phyloP scores from a whole-genome alignment of 1,140 invertebrate species.

The Drosophila pectinifera region DNA sequence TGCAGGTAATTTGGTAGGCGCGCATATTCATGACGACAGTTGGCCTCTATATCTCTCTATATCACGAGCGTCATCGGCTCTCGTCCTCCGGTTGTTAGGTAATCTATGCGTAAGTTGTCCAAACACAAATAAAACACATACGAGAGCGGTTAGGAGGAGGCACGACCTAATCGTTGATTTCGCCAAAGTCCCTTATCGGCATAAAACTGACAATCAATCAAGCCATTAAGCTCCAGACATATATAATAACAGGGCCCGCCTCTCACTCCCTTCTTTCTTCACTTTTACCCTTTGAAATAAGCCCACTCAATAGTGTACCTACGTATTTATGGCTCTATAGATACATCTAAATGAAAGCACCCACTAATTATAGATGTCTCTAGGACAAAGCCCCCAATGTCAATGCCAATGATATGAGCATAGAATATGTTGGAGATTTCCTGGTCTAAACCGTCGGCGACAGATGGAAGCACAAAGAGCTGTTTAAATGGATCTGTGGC shows the following conservation, averaged over 20 bases:
- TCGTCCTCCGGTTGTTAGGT: conserved; percentile 28
- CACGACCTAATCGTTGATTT: conserved; percentile 46
- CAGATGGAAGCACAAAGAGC: conserved; percentile 20
- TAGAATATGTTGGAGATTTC: conserved; percentile 10
- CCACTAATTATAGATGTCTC: conserved; percentile 58
- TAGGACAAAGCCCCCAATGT: conserved; percentile 36
- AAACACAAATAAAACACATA: conserved; percentile 32
- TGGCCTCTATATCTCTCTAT: conserved; percentile 35
- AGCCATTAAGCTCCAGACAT: conserved; percentile 49
- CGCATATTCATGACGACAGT: conserved; percentile 62
- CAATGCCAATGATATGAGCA: conserved; percentile 62
- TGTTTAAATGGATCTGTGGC: conserved; percentile 51
- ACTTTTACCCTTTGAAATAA: neutral
- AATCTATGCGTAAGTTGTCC: conserved; percentile 52
- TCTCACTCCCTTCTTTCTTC: conserved; percentile 8
- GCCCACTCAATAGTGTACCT: conserved; percentile 8
- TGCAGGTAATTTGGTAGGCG: conserved; percentile 29
- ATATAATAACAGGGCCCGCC: conserved; percentile 28
- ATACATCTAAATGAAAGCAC: conserved; percentile 30
- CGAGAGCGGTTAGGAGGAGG: conserved; percentile 42
- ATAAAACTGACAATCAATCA: conserved; percentile 51
- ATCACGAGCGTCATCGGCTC: conserved; percentile 38
- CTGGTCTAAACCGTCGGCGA: conserved; percentile 1
- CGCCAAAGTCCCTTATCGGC: conserved; percentile 37
- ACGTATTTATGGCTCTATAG: conserved; percentile 14